phyloP scores from a whole-genome alignment of 2,797 vertebrate species.

The Leucoraja ocellata region DNA sequence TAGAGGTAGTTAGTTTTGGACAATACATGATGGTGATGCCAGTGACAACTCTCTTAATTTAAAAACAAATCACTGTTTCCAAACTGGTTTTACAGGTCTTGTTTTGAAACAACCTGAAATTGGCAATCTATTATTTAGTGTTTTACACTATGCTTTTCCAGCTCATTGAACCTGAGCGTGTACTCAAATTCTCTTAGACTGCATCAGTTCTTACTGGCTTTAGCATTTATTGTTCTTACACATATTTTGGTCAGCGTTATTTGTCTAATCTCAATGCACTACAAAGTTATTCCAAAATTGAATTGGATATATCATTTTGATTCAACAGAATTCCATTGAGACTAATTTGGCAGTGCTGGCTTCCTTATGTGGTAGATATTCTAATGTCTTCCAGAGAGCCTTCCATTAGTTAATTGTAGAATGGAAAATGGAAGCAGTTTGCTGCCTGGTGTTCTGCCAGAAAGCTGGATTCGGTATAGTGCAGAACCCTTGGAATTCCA shows the following conservation, averaged over 20 bases:
- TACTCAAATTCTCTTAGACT: not conserved
- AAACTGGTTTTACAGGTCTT: too few relatives aligned
- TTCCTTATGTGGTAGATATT: constrained; percentile 11
- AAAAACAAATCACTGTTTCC: too few relatives aligned
- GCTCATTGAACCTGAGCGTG: not conserved
- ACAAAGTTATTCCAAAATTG: not conserved
- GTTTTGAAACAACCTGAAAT: too few relatives aligned
- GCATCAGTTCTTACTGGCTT: not conserved
- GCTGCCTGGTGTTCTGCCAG: not conserved
- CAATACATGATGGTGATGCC: too few relatives aligned
- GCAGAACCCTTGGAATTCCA: too few relatives aligned
- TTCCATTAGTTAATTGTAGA: not conserved
- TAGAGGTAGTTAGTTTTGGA: too few relatives aligned
- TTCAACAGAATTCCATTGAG: not conserved
- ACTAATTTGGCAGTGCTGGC: not conserved
- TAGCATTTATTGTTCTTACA: not conserved
- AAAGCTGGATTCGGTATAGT: not conserved
- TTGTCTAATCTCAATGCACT: not conserved
- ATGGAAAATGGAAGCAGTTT: not conserved
- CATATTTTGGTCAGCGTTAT: not conserved
- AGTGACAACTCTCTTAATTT: too few relatives aligned
- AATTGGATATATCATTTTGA: not conserved
- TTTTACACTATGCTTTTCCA: not conserved
- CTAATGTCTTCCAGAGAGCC: constrained; percentile 25
- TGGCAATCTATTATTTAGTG: too few relatives aligned